Base-by-base conservation (phyloP, 2,113 vertebrate species). In the Corythaixoides concolor region DNA sequence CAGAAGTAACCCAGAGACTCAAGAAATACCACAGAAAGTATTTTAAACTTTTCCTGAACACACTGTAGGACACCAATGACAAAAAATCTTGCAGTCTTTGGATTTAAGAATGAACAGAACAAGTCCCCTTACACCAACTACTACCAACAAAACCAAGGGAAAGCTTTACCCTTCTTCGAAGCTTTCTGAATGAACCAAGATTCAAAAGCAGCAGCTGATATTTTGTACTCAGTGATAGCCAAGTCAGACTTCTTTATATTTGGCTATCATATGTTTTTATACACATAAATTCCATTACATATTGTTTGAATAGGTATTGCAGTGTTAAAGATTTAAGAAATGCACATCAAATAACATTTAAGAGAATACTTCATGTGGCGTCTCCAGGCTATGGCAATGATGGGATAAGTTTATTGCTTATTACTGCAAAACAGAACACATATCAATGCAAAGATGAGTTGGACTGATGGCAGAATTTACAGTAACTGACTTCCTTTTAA, bases 1-100 rank as follows among this genome's bases (percentile, higher is more conserved):
- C 45, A 93, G 67, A 95, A 92, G 93, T 60, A 95, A 96, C 50
- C 64, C 63, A 90, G 79, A 96, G 87, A 87, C 70, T 81, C 82
- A 73, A 86, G 78, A 93, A 95, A 91, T 45, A 41, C 53, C 79
- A 82, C 59, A 27, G 53, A 76, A 20, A 70, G 63, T 45, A 84
- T 63, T 93, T 87, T 52, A 90, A 86, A 79, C 75, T 67, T 52
- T 66, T 95, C 67, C 76, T 69, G 41, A 85, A 83, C 3, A 70
- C 35, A 15, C 15, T 35, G 20, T 32, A 49, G 68, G n/a, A 58
- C 1, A 14, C 7, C 2, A 22, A 17, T 11, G 47, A 59, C 23
- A 94, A 95, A 37, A 11, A 12, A 5, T 13, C 13, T 49, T 53
- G 26, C 5, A 4, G 13, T 52, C 68, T 58, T 55, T 58, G 21